These are phyloP conservation scores for Leptopilina clavipes DNA, from an alignment of 1,140 invertebrate species.

Conservation along the genomic window DNA sequence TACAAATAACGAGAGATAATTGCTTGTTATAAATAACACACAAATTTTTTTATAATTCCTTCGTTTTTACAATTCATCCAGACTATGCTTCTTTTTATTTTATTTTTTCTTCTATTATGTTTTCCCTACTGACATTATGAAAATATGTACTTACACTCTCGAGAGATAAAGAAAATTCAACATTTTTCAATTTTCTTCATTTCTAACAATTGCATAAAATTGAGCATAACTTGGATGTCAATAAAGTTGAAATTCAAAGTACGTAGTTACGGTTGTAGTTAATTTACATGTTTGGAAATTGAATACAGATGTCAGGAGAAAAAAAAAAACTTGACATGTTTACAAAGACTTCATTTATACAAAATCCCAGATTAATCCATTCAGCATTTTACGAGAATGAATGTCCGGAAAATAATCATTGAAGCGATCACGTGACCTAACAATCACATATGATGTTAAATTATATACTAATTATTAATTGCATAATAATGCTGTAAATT, in stretches of 20 bases:
- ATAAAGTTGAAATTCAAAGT: neutral
- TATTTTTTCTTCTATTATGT: neutral
- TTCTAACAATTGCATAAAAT: neutral
- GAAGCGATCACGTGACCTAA: too few species aligned
- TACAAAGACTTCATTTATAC: too few species aligned
- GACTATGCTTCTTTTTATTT: neutral
- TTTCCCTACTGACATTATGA: neutral
- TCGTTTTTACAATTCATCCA: neutral
- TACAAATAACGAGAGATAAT: neutral
- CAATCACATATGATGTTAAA: too few species aligned
- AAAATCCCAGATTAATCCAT: too few species aligned
- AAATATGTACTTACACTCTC: neutral
- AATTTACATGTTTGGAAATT: constrained; percentile 1
- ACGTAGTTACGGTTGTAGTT: neutral
- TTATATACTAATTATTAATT: too few species aligned
- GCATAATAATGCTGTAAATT: neutral
- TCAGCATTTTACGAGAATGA: too few species aligned
- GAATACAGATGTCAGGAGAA: neutral
- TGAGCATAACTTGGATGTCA: neutral
- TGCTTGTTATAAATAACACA: neutral
- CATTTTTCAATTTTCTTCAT: neutral
- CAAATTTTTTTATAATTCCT: neutral
- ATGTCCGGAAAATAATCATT: too few species aligned
- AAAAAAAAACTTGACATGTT: too few species aligned
- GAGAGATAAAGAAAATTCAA: too few species aligned